phyloP scores from a whole-genome alignment of 2,797 vertebrate species.

The Monodelphis domestica region DNA sequence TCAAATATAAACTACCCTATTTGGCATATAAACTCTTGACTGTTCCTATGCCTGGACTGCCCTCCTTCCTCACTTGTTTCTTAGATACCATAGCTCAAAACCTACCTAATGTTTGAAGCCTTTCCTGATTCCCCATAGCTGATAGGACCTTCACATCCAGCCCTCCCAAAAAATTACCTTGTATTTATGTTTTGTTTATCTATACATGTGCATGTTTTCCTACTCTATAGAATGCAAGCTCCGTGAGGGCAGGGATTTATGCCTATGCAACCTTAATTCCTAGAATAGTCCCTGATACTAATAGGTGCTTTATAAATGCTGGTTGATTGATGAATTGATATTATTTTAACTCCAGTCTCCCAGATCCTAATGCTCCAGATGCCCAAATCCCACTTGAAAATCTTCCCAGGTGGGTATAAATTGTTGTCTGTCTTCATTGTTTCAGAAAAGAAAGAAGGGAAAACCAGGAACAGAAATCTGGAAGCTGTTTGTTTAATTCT shows the following conservation, averaged over 20 bases:
- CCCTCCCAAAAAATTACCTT: neutral
- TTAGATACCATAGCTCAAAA: neutral
- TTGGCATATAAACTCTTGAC: neutral
- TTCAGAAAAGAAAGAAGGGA: neutral
- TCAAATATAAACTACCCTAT: neutral
- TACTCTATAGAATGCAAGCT: neutral
- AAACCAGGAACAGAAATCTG: constrained; percentile 30
- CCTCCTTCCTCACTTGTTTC: neutral
- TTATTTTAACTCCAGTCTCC: constrained; percentile 86
- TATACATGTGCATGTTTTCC: neutral
- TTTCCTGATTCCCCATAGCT: neutral
- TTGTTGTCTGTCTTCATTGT: neutral
- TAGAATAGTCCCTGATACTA: neutral
- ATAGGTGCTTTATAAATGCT: neutral
- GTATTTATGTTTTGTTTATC: neutral
- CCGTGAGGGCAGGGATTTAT: neutral
- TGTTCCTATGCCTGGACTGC: neutral
- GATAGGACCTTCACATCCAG: neutral
- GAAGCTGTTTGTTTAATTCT: neutral
- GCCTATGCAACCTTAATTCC: neutral
- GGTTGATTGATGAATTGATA: neutral
- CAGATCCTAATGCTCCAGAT: constrained; percentile 89
- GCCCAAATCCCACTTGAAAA: constrained; percentile 91
- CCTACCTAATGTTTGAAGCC: neutral
- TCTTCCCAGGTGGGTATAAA: constrained; percentile 90